phyloP scores from a whole-genome alignment of 37 sponge, comb jelly and placozoan genomes.

The Aplysina aerophoba region DNA sequence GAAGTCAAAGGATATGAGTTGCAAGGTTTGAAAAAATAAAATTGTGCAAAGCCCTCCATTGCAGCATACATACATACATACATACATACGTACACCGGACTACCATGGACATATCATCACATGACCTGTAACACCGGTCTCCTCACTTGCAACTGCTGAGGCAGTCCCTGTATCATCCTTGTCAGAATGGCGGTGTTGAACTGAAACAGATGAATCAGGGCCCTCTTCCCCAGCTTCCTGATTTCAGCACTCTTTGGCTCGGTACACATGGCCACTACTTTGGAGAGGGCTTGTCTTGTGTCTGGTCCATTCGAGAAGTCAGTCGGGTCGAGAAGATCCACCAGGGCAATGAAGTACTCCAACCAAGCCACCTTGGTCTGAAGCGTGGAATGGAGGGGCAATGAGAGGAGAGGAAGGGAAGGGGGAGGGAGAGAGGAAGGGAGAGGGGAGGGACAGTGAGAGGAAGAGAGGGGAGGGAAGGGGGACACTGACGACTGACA shows the following conservation, averaged over 20 bases:
- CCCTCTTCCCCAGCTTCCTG: slow-evolving; percentile 52
- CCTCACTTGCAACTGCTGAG: slow-evolving; percentile 65
- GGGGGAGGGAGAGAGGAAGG: neutral
- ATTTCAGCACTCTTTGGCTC: slow-evolving; percentile 85
- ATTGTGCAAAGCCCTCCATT: no score
- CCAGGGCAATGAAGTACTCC: slow-evolving; percentile 68
- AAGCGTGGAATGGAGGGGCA: neutral
- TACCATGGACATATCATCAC: no score
- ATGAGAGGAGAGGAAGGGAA: neutral
- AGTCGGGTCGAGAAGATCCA: slow-evolving; percentile 64
- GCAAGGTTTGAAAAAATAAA: no score
- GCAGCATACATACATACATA: no score
- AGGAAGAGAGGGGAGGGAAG: neutral
- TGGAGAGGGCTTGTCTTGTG: slow-evolving; percentile 63
- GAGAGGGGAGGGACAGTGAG: neutral
- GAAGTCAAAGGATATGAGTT: no score
- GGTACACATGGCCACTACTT: slow-evolving; percentile 53
- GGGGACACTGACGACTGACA: neutral
- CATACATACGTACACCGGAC: no score
- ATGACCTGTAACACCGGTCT: no score
- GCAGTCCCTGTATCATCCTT: slow-evolving; percentile 50
- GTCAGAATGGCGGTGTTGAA: slow-evolving; percentile 70
- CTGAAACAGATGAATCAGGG: slow-evolving; percentile 65
- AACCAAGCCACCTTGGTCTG: slow-evolving; percentile 78
- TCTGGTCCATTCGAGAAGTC: slow-evolving; percentile 63